These are phyloP conservation scores for Saturnia pavonia DNA, from an alignment of 2,888 invertebrate genomes.

Conservation along the genomic window DNA sequence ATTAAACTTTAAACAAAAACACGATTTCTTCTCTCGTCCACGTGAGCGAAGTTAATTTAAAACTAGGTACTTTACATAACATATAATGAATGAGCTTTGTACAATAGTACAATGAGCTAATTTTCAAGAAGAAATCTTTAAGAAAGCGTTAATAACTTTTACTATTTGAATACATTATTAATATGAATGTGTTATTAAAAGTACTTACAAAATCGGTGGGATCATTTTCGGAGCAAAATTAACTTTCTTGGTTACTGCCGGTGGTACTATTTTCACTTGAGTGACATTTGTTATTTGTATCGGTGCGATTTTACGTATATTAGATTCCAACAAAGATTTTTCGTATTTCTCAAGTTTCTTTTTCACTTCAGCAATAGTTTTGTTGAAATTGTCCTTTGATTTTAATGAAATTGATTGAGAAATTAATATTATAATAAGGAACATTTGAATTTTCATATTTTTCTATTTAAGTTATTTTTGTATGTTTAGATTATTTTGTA, in stretches of 20 bases:
- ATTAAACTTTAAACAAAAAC: too few species aligned
- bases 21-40: too few species aligned
- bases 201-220: constrained; percentile 56
- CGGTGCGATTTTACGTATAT: constrained; percentile 50
- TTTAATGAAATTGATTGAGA: constrained; percentile 32
- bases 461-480: neutral
- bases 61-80: too few species aligned
- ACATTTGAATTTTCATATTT: constrained; percentile 18
- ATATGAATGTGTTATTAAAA: neutral
- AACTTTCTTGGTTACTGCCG: constrained; percentile 34
- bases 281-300: constrained; percentile 58
- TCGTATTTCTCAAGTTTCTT: constrained; percentile 60
- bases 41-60: too few species aligned
- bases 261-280: constrained; percentile 48
- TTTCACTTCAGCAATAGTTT: constrained; percentile 51
- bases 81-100: too few species aligned
- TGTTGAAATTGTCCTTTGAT: constrained; percentile 38
- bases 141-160: too few species aligned
- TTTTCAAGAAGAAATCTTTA: too few species aligned
- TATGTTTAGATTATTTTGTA: constrained; percentile 14
- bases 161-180: neutral
- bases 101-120: too few species aligned
- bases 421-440: constrained; percentile 23
- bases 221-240: constrained; percentile 48
- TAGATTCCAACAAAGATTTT: constrained; percentile 43